Evolutionary conservation across 2,888 invertebrate species (phyloP).

Genomic region (Eledona agricola): DNA sequence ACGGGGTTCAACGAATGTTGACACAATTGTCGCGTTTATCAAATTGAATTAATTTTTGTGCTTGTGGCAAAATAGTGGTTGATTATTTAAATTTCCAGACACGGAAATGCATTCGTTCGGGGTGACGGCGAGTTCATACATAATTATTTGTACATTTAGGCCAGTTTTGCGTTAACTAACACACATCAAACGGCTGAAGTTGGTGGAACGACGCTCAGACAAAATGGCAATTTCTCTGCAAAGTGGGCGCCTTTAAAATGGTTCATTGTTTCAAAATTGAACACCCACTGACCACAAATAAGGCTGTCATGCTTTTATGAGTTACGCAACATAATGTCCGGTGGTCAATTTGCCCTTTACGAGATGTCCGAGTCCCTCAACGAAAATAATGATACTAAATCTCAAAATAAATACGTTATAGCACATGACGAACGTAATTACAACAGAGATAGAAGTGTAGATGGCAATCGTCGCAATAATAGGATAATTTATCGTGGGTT

Average conservation of each 20-base stretch:
- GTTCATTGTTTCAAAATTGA: slow-evolving; percentile 26
- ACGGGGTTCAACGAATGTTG: slow-evolving; percentile 1
- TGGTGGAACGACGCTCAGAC: slow-evolving; percentile 5
- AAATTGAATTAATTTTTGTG: slow-evolving; percentile 8
- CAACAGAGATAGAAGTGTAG: slow-evolving; percentile 15
- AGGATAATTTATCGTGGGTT: slow-evolving; percentile 26
- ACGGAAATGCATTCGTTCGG: too few species aligned
- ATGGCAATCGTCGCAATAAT: slow-evolving; percentile 23
- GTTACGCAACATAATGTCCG: slow-evolving; percentile 16
- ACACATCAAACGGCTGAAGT: slow-evolving; percentile 8
- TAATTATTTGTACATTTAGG: slow-evolving; percentile 5
- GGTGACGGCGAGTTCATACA: background rate
- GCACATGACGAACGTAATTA: slow-evolving; percentile 24
- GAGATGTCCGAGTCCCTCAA: background rate
- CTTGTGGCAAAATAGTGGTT: slow-evolving; percentile 1
- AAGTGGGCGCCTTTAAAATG: slow-evolving; percentile 19
- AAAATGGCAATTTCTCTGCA: slow-evolving; percentile 7
- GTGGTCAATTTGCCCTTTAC: slow-evolving; percentile 9
- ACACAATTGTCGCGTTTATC: slow-evolving; percentile 13
- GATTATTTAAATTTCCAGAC: slow-evolving; percentile 17
- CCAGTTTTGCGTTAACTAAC: slow-evolving; percentile 4
- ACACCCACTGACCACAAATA: slow-evolving; percentile 24
- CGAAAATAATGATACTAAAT: background rate
- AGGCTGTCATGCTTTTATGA: slow-evolving; percentile 19
- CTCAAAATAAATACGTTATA: slow-evolving; percentile 1